phyloP scores from a whole-genome alignment of 1,140 invertebrate species.

The Cepaea nemoralis region DNA sequence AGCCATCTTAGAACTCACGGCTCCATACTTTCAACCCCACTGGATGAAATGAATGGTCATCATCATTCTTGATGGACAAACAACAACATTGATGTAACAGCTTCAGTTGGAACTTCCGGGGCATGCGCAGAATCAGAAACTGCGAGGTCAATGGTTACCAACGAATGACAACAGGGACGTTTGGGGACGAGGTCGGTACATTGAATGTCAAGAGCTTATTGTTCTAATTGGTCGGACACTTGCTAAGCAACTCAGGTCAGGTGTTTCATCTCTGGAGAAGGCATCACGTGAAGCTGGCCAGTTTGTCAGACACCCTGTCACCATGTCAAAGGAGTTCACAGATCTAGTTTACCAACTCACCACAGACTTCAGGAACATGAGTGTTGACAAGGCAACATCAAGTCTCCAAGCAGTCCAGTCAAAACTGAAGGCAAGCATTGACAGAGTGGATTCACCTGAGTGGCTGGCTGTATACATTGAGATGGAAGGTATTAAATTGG shows the following conservation, averaged over 20 bases:
- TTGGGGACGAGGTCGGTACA: no score
- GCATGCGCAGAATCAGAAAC: no score
- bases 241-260: conserved; percentile 1
- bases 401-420: conserved; percentile 4
- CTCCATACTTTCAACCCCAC: no score
- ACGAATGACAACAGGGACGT: no score
- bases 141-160: no score
- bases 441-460: conserved; percentile 25
- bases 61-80: no score
- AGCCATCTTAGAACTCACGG: no score
- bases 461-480: no score
- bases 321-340: conserved; percentile 30
- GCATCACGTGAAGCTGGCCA: conserved; percentile 18
- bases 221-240: conserved; percentile 27
- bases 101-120: no score
- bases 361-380: conserved; percentile 1
- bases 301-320: conserved; percentile 36
- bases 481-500: no score
- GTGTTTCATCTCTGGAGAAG: conserved; percentile 19
- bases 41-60: no score
- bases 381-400: not conserved
- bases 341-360: conserved; percentile 7
- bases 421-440: conserved; percentile 5
- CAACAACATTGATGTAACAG: no score
- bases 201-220: conserved; percentile 32